A percentile compares a stretch with the other conserved stretches of the same genome.
Evolutionary conservation across 2,888 invertebrate genomes (phyloP).

Genomic region (Tetragnatha montana): DNA sequence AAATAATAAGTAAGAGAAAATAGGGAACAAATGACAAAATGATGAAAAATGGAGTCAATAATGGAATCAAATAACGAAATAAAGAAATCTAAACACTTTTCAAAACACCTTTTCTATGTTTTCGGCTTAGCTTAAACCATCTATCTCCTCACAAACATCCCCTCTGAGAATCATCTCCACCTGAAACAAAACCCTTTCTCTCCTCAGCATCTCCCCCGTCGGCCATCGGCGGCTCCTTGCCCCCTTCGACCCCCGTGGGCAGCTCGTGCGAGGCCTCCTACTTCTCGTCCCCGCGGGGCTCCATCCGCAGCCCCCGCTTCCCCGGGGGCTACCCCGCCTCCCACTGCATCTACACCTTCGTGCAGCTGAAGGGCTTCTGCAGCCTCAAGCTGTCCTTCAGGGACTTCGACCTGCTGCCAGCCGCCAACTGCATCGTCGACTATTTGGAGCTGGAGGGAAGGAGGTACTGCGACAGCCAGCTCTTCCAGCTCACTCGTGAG

Average conservation of each 20-base stretch:
- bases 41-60: too few species aligned
- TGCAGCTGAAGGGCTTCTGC: constrained; percentile 69
- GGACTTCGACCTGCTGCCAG: constrained; percentile 72
- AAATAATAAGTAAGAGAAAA: too few species aligned
- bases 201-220: constrained; percentile 8
- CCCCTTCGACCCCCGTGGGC: neutral
- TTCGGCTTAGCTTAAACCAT: neutral
- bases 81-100: neutral
- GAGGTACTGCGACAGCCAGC: constrained; percentile 72
- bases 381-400: constrained; percentile 71
- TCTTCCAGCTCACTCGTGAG: constrained; percentile 61
- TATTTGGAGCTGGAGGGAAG: constrained; percentile 72
- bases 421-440: constrained; percentile 72
- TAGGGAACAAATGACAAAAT: too few species aligned
- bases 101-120: neutral
- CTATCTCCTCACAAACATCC: neutral
- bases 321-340: constrained; percentile 46
- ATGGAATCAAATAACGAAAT: too few species aligned
- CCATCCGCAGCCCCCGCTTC: constrained; percentile 26
- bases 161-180: neutral
- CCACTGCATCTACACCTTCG: constrained; percentile 62
- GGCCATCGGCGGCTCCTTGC: neutral
- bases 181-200: neutral
- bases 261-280: constrained; percentile 42
- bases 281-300: constrained; percentile 37